Base-by-base conservation (phyloP, 2,113 vertebrate genomes). In the Vulpes vulpes region DNA sequence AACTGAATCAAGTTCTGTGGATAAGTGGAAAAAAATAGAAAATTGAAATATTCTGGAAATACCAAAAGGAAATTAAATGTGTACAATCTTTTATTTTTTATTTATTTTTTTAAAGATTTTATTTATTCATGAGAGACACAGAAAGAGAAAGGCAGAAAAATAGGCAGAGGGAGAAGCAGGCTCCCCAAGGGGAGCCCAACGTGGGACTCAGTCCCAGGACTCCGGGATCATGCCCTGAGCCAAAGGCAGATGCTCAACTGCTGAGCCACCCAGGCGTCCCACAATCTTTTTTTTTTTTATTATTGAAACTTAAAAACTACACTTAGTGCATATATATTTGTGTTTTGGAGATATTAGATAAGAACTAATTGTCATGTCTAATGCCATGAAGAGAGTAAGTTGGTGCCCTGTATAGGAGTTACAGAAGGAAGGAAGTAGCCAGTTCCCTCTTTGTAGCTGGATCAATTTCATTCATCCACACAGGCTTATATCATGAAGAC, bases 41-140 rank as follows among this genome's bases (percentile, higher is more conserved):
- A 89, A 62, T 92, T 65, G 91, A 82, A 79, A 11, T 79, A 83
- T 69, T 89, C 57, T 15, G 51, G 64, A 95, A 95, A 76, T 43
- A 73, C 7, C 55, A 59, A 90, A 57, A 92, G 23, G 89, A 25
- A 67, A 93, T 74, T 65, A 51, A 71, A 67, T 82, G 2, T 53
- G 16, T 80, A 4, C 4, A 16, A 3, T 59, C 74, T 97, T 95
- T 79, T 59, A 32, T 67, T 67, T 94, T 59, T 85, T 59, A 79
- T 43, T 43, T 43, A 43, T 43, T 43, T 43, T 43, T 43, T 43
- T 7, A 43, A 43, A 43, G 43, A 43, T 43, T 43, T 43, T 43
- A 43, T 43, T 43, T 43, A 43, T 43, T 43, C 5, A 43, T 43
- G 43, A 43, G 43, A 43, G 43, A 8, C 43, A 43, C 43, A 43